Conservation (phyloP, 2,888 invertebrate genomes). For the Clostera curtula region DNA sequence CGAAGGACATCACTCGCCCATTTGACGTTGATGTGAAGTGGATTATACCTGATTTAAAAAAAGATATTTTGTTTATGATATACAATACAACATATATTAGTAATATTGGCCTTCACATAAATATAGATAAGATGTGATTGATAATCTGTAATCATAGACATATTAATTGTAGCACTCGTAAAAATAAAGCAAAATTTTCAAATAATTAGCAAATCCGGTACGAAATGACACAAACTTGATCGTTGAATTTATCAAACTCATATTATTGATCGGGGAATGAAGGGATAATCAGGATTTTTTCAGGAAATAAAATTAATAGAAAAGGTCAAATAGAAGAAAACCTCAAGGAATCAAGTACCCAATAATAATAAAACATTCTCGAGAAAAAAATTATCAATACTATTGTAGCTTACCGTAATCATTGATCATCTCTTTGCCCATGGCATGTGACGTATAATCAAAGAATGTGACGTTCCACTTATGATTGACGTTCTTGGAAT, state of each 20-base stretch:
- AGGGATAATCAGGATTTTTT: too few species aligned
- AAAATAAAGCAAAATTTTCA: too few species aligned
- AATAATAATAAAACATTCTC: too few species aligned
- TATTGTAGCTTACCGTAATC: slow-evolving; percentile 81
- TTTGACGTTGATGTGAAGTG: slow-evolving; percentile 94
- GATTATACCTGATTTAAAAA: slow-evolving; percentile 78
- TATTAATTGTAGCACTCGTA: neutral
- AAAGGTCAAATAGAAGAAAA: too few species aligned
- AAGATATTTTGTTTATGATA: slow-evolving; percentile 1
- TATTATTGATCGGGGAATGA: too few species aligned
- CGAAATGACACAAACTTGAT: too few species aligned
- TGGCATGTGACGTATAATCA: slow-evolving; percentile 92
- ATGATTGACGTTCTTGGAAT: slow-evolving; percentile 78
- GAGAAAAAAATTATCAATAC: neutral
- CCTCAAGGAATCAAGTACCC: too few species aligned
- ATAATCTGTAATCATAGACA: neutral
- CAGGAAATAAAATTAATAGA: too few species aligned
- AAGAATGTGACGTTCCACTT: slow-evolving; percentile 98
- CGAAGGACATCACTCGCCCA: slow-evolving; percentile 89
- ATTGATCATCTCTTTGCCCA: slow-evolving; percentile 83
- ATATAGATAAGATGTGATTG: neutral
- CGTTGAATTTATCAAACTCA: too few species aligned
- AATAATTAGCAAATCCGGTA: too few species aligned
- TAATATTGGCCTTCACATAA: neutral
- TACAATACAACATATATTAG: slow-evolving; percentile 1